Conservation (phyloP, 1,140 invertebrate genomes). For the Achroia grisella region DNA sequence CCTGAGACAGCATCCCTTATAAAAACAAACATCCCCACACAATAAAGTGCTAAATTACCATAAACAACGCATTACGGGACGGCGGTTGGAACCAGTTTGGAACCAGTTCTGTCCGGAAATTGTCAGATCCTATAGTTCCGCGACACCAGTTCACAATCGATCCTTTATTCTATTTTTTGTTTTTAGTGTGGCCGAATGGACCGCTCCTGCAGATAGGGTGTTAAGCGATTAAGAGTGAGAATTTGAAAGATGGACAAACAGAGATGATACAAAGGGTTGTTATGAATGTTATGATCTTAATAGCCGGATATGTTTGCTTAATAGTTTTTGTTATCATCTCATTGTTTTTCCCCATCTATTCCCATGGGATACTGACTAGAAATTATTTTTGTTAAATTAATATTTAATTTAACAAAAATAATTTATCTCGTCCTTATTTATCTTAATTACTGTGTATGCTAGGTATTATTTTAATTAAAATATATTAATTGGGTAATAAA, state of each 20-base stretch:
- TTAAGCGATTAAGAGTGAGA: constrained; percentile 45
- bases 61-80: constrained; percentile 59
- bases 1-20: constrained; percentile 25
- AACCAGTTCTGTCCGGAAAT: constrained; percentile 54
- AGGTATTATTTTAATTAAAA: too few relatives aligned
- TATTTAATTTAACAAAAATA: too few relatives aligned
- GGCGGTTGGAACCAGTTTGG: constrained; percentile 30
- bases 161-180: constrained; percentile 39
- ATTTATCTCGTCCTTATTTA: too few relatives aligned
- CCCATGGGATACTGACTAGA: constrained; percentile 1
- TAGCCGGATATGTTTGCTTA: constrained; percentile 22
- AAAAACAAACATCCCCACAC: constrained; percentile 38
- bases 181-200: constrained; percentile 39
- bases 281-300: constrained; percentile 28
- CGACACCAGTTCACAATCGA: constrained; percentile 49
- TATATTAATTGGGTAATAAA: too few relatives aligned
- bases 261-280: constrained; percentile 16
- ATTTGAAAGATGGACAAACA: constrained; percentile 22
- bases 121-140: constrained; percentile 36
- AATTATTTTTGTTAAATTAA: background rate
- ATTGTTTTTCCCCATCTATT: constrained; percentile 3
- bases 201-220: constrained; percentile 24
- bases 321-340: constrained; percentile 11
- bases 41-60: constrained; percentile 61
- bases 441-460: too few relatives aligned